Evolutionary conservation across 2,113 vertebrate genomes (phyloP).

Genomic region (Pseudorasbora parva): DNA sequence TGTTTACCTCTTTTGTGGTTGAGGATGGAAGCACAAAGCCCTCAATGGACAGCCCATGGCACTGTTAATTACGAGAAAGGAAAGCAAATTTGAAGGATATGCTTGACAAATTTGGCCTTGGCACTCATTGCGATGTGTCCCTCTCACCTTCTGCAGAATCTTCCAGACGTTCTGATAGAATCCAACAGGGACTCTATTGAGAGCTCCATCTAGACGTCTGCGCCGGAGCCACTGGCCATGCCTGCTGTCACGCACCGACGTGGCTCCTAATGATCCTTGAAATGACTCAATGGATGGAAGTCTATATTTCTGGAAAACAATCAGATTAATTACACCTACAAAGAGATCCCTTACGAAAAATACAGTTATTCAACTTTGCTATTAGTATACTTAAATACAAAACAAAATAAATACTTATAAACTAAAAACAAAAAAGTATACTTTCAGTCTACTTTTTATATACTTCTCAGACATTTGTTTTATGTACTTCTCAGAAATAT

Average conservation of each 20-base stretch:
- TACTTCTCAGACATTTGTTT: too few relatives aligned
- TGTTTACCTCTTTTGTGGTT: slow-evolving; percentile 90
- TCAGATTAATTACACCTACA: neutral
- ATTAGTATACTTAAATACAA: too few relatives aligned
- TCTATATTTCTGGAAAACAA: slow-evolving; percentile 66
- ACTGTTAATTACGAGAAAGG: slow-evolving; percentile 72
- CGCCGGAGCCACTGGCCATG: slow-evolving; percentile 95
- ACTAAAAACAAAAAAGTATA: too few relatives aligned
- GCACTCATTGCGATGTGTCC: neutral
- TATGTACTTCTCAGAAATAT: too few relatives aligned
- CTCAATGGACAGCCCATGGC: slow-evolving; percentile 93
- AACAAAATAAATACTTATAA: too few relatives aligned
- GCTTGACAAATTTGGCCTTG: neutral
- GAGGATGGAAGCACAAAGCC: slow-evolving; percentile 94
- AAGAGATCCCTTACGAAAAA: too few relatives aligned
- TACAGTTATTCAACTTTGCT: too few relatives aligned
- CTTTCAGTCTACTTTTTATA: too few relatives aligned
- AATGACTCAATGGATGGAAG: slow-evolving; percentile 71
- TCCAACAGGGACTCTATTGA: slow-evolving; percentile 92
- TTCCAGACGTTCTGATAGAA: slow-evolving; percentile 98
- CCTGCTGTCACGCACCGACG: slow-evolving; percentile 74
- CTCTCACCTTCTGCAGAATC: slow-evolving; percentile 90
- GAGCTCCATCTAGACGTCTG: slow-evolving; percentile 89
- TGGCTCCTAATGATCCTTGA: slow-evolving; percentile 63
- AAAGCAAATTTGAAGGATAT: neutral